phyloP scores from a whole-genome alignment of 2,888 invertebrate genomes.

The Lasioglossum figueresi region DNA sequence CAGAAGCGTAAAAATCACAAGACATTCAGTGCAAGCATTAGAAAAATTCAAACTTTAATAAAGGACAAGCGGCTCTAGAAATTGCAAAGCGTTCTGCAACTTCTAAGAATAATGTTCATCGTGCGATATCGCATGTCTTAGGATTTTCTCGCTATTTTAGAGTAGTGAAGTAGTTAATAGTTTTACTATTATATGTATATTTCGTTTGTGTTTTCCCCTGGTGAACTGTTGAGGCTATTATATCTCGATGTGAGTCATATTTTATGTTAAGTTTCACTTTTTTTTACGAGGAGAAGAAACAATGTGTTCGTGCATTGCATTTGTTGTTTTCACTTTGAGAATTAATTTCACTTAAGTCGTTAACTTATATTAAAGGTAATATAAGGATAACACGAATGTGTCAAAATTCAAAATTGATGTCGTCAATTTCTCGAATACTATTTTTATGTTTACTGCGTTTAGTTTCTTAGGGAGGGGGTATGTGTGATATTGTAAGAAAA shows the following conservation, averaged over 20 bases:
- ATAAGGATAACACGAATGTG: slow-evolving; percentile 81
- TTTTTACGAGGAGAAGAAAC: slow-evolving; percentile 51
- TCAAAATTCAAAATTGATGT: slow-evolving; percentile 84
- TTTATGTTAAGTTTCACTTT: slow-evolving; percentile 78
- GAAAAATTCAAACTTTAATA: slow-evolving; percentile 57
- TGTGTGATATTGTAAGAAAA: slow-evolving; percentile 78
- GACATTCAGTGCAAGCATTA: slow-evolving; percentile 74
- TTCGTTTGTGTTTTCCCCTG: slow-evolving; percentile 83
- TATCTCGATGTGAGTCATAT: slow-evolving; percentile 79
- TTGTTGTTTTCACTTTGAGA: slow-evolving; percentile 68
- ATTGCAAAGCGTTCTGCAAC: slow-evolving; percentile 64
- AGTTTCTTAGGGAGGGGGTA: slow-evolving; percentile 78
- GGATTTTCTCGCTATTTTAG: slow-evolving; percentile 83
- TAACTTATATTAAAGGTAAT: slow-evolving; percentile 80
- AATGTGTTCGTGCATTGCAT: slow-evolving; percentile 73
- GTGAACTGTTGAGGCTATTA: slow-evolving; percentile 83
- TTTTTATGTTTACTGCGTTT: slow-evolving; percentile 78
- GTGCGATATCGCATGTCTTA: slow-evolving; percentile 79
- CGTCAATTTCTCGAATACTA: slow-evolving; percentile 79
- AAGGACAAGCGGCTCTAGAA: slow-evolving; percentile 66
- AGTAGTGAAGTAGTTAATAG: slow-evolving; percentile 81
- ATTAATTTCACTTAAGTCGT: slow-evolving; percentile 69
- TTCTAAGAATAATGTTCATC: slow-evolving; percentile 67
- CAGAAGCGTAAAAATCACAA: slow-evolving; percentile 82
- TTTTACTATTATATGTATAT: slow-evolving; percentile 82